Evolutionary conservation across 2,797 vertebrate genomes (phyloP), one percentile per base, ranked within the genome.

Genomic region (Darevskia mixta): DNA sequence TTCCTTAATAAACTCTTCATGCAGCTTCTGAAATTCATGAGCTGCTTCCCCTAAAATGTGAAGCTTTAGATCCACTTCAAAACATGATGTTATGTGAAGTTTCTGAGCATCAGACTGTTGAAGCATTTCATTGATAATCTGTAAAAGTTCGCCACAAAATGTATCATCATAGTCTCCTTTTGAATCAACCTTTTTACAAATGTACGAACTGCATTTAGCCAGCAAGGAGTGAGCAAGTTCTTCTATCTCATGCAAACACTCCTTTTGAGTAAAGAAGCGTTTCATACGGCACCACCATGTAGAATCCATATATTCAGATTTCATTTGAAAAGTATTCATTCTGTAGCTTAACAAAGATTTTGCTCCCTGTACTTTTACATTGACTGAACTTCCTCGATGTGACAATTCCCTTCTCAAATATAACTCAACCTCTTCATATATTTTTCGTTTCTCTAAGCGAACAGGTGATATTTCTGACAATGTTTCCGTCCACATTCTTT

Each of bases 31-130:
- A 92, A 98, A 97, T 41, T 94, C 93, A n/a, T 90, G 55, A 82
- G 96, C 95, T 49, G 97, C 96, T 87, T 90, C 89, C 5, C 92
- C 93, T 80, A 97, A 97, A 83, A 98, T 90, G 79, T 95, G 91
- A 25, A 96, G 88, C 84, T 98, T 98, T 23, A 98, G 89, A 82
- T 97, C 97, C 3, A 96, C 94, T 88, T 97, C 97, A 95, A 97
- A 98, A 55, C 87, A 90, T 45, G 94, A 86, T 75, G 86, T 95
- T 32, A 95, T 95, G 61, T 94, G 89, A 82, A 97, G 75, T 5
- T 92, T 5, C 2, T 91, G 78, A 25, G 20, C 13, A 20, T 88
- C 66, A 58, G 45, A 2, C 4, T 49, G 20, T 25, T 87, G 93
- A 61, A 98, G 91, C n/a, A 83, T 76, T 61, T 92, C 94, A 88